phyloP scores from a whole-genome alignment of 2,888 invertebrate species.

The Rhodophaea formosa region DNA sequence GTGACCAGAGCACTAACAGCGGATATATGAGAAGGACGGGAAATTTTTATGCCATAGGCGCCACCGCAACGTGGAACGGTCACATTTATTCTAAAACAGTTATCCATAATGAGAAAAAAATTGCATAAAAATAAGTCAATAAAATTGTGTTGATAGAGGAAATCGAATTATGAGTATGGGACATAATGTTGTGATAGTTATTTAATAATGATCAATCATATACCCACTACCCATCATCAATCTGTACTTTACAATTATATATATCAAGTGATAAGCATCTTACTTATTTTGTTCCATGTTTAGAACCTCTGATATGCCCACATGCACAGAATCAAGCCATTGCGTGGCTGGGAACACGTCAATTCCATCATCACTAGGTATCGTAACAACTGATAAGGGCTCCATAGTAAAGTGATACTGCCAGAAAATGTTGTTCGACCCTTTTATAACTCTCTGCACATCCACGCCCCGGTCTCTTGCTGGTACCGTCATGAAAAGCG shows the following conservation, averaged over 20 bases:
- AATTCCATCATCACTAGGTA: conserved; percentile 85
- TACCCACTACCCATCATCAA: too few relatives aligned
- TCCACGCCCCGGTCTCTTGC: conserved; percentile 57
- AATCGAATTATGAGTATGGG: too few relatives aligned
- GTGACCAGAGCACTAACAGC: conserved; percentile 87
- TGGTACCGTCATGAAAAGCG: conserved; percentile 41
- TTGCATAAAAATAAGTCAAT: too few relatives aligned
- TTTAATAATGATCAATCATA: too few relatives aligned
- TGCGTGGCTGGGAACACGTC: conserved; percentile 82
- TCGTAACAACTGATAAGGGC: conserved; percentile 78
- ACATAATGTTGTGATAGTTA: too few relatives aligned
- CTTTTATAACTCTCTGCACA: conserved; percentile 77
- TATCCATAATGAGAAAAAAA: too few relatives aligned
- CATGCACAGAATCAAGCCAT: conserved; percentile 78
- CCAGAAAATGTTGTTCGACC: conserved; percentile 72
- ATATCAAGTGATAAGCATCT: too few relatives aligned
- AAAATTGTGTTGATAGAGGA: too few relatives aligned
- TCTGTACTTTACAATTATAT: too few relatives aligned
- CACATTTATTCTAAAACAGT: conserved; percentile 52
- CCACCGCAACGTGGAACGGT: conserved; percentile 70
- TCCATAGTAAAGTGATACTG: conserved; percentile 89
- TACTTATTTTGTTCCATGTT: conserved; percentile 81
- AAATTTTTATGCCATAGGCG: conserved; percentile 86
- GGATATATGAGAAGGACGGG: conserved; percentile 80
- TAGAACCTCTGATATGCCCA: conserved; percentile 72